Percentiles rank a stretch among this genome's conserved stretches.
These are phyloP conservation scores for Cebus imitator DNA, from an alignment of 2,113 vertebrate genomes.

Conservation along the genomic window DNA sequence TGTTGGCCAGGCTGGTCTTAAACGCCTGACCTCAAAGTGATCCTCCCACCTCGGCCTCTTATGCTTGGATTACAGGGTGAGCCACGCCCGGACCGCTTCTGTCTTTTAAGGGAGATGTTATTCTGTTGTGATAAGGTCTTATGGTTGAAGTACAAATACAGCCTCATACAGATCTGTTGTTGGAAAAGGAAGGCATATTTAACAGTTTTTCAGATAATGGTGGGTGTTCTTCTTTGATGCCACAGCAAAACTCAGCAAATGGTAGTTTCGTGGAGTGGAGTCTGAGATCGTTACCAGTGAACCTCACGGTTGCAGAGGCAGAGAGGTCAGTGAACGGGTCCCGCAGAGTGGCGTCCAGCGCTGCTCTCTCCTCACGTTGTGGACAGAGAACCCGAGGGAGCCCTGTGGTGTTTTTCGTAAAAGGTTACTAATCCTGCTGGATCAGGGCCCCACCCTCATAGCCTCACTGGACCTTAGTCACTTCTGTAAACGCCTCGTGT, in stretches of 20 bases:
- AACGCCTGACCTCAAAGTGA: too few species aligned
- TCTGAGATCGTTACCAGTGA: neutral
- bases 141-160: neutral
- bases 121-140: neutral
- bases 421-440: too few species aligned
- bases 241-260: neutral
- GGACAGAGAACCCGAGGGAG: neutral
- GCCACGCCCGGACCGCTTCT: too few species aligned
- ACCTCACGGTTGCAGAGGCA: neutral
- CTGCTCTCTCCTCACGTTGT: neutral
- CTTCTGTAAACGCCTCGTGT: neutral
- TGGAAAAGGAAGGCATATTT: neutral
- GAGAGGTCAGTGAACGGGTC: neutral
- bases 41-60: too few species aligned
- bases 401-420: neutral
- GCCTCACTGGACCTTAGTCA: neutral
- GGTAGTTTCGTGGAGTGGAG: neutral
- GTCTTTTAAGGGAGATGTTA: too few species aligned
- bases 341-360: neutral
- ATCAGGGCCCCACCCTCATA: neutral
- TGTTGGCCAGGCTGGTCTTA: too few species aligned
- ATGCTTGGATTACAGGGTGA: too few species aligned
- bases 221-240: neutral
- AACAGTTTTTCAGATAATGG: neutral
- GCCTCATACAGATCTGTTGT: neutral